A percentile compares a stretch with the other conserved stretches of the same genome.
These are phyloP conservation scores for Trichopoda pennipes DNA, from an alignment of 2,888 invertebrate species.

Conservation along the genomic window DNA sequence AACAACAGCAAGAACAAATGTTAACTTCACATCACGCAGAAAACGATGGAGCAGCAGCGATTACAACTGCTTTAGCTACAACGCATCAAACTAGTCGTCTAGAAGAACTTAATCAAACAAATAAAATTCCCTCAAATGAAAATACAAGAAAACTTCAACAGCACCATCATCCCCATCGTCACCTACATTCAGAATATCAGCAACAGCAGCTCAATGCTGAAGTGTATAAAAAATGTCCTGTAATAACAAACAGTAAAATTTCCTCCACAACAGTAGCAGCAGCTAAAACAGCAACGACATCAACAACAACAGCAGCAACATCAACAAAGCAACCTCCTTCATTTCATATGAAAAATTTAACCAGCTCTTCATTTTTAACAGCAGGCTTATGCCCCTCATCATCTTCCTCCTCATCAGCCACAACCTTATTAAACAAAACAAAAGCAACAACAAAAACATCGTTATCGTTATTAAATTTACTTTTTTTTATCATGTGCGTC, in stretches of 20 bases:
- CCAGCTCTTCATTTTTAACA: slow-evolving; percentile 50
- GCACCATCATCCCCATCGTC: slow-evolving; percentile 45
- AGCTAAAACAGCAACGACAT: slow-evolving; percentile 48
- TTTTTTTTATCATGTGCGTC: slow-evolving; percentile 80
- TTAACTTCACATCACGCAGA: slow-evolving; percentile 66
- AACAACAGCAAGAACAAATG: slow-evolving; percentile 56
- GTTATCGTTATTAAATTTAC: slow-evolving; percentile 76
- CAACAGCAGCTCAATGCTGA: slow-evolving; percentile 49
- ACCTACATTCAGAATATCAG: slow-evolving; percentile 14
- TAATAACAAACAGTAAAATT: slow-evolving; percentile 49
- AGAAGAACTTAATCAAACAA: slow-evolving; percentile 67
- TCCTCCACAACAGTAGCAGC: slow-evolving; percentile 59
- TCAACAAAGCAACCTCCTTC: slow-evolving; percentile 58
- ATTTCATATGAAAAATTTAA: slow-evolving; percentile 61
- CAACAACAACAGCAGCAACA: slow-evolving; percentile 51
- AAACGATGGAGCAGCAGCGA: slow-evolving; percentile 49
- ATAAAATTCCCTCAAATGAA: slow-evolving; percentile 66
- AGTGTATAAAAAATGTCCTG: slow-evolving; percentile 51
- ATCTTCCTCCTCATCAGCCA: slow-evolving; percentile 16
- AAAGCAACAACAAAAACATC: slow-evolving; percentile 72
- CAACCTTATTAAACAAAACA: slow-evolving; percentile 45
- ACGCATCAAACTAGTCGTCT: slow-evolving; percentile 70
- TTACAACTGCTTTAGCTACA: slow-evolving; percentile 46
- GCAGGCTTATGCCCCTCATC: slow-evolving; percentile 36
- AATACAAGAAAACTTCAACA: slow-evolving; percentile 49